Base-by-base conservation (phyloP, 2,797 vertebrate species). In the Chelon labrosus region DNA sequence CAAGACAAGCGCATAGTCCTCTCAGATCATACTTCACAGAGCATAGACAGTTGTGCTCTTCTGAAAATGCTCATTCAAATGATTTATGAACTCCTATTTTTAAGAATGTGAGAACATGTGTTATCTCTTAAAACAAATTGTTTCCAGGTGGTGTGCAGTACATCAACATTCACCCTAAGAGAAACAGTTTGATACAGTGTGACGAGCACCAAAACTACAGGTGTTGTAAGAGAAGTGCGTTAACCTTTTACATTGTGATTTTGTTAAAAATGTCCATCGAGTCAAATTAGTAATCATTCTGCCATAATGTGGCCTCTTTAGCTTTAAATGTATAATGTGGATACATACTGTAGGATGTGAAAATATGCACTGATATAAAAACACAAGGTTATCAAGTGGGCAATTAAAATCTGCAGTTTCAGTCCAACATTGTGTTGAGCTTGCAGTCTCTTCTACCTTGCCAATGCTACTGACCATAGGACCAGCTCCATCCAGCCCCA, bases 101-200 rank as follows among this genome's bases (percentile, higher is more conserved):
- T 13, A 20, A 17, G 44, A 27, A 66, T 41, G 19, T 61, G 17
- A 49, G 11, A 57, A 47, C 35, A 55, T 52, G 8, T 77, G 19
- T 41, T 17, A 56, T 2, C 14, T 67, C 38, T 64, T 64, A 38
- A 66, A 57, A 73, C 7, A 59, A 41, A 6, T 22, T 25, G 16
- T 1, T 42, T 50, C 16, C 17, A 19, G 7, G 31, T 2, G 13
- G 17, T 56, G 12, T 13, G 5, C 17, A 61, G 27, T 44, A 41
- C 9, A 64, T 25, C 19, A 10, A 37, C 7, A 70, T 27, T 19
- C 2, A 46, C 10, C n/a, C 10, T 53, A 39, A 20, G 17, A 57
- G 11, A 62, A 22, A 39, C 7, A 16, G 12, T 5, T 14, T 14
- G 14, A 16, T 46, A n/a, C 16, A 8, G 7, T n/a, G 6, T 57